A percentile compares a stretch with the other conserved stretches of the same genome.
phyloP scores from a whole-genome alignment of 53 echinoderm and acorn worm genomes.

The Henricia sp. region DNA sequence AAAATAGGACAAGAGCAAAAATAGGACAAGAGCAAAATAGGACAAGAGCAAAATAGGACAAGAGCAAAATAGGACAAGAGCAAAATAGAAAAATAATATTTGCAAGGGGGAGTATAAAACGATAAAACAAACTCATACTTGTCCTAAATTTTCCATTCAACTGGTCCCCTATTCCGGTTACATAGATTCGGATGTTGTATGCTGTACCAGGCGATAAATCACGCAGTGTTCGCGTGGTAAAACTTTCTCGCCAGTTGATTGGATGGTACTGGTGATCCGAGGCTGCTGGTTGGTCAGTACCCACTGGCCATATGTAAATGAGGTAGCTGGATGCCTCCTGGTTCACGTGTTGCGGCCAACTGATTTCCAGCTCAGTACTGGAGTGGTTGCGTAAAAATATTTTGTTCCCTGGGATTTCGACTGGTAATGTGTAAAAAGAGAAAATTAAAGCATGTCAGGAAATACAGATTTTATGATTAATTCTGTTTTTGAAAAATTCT shows the following conservation, averaged over 20 bases:
- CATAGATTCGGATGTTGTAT: slow-evolving; percentile 71
- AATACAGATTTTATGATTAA: too few relatives aligned
- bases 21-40: not conserved
- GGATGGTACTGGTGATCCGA: slow-evolving; percentile 76
- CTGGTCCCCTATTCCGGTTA: slow-evolving; percentile 64
- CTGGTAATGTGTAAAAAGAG: slow-evolving; percentile 20
- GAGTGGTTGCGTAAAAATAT: slow-evolving; percentile 76
- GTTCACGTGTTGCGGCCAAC: slow-evolving; percentile 79
- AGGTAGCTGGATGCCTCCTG: slow-evolving; percentile 79
- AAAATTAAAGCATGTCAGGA: too few relatives aligned
- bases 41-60: not conserved
- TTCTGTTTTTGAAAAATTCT: too few relatives aligned
- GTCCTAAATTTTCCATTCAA: slow-evolving; percentile 66
- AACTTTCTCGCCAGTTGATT: slow-evolving; percentile 73
- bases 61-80: not conserved
- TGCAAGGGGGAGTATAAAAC: not conserved
- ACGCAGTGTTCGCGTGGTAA: slow-evolving; percentile 70
- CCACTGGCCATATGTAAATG: slow-evolving; percentile 83
- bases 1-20: not conserved
- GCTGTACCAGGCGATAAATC: slow-evolving; percentile 61
- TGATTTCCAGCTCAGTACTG: slow-evolving; percentile 68
- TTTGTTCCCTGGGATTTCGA: slow-evolving; percentile 72
- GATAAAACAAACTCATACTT: slow-evolving; percentile 54
- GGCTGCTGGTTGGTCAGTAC: slow-evolving; percentile 64
- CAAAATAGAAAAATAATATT: not conserved